Base-by-base conservation (phyloP, 2,113 vertebrate genomes). In the Gopherus flavomarginatus region DNA sequence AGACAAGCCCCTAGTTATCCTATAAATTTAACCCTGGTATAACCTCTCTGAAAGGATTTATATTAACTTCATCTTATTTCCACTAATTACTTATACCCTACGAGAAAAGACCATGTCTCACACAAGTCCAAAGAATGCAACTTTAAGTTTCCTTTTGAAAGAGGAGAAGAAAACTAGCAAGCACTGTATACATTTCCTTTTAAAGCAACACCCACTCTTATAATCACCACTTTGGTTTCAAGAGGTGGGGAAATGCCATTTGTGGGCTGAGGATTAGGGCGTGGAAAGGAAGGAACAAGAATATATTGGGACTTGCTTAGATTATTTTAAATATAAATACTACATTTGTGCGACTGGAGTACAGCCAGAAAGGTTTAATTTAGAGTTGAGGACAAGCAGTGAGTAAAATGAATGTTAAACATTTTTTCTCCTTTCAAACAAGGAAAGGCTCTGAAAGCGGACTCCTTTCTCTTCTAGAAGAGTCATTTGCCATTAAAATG, bases 231-330 rank as follows among this genome's bases (percentile, higher is more conserved):
- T 78, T 69, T 78, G 82, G 69, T 79, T 90, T 90, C 44, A 16
- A 47, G 69, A 19, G 5, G 13, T 35, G 17, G 19, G 12, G 79
- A 57, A 49, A 31, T 84, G 11, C 26, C 90, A 84, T 87, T 53
- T 1, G 2, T 95, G 92, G 79, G 83, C 42, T 89, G 57, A 82
- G 50, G 5, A 31, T 81, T 50, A 54, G 16, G 42, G 16, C 82
- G 88, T 62, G 56, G 38, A 79, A 89, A 69, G 35, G 78, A 72
- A 83, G 88, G 54, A 90, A 95, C 2, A 49, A 81, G 80, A 91
- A 90, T 96, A 85, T 54, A 94, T 87, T 89, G 82, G 88, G 95
- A 94, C 88, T 77, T 88, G 94, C 54, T 93, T 62, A 92, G 83
- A 80, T 93, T 44, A 49, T 75, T 90, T 89, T 35, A 87, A 94